phyloP scores from a whole-genome alignment of 2,888 invertebrate species.

The Abrostola triplasia region DNA sequence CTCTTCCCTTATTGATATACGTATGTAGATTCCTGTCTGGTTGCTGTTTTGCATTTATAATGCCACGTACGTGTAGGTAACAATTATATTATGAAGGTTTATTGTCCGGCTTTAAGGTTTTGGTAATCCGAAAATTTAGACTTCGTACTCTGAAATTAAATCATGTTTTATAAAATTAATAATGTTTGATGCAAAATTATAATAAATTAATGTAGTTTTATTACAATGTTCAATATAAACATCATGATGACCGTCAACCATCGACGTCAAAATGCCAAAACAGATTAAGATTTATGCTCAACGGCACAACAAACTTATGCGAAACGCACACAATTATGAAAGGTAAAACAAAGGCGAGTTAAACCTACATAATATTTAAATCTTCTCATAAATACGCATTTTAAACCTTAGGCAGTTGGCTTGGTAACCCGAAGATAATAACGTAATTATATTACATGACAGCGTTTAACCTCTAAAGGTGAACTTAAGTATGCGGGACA shows the following conservation, averaged over 20 bases:
- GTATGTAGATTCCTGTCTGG: not conserved
- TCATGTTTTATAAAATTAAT: too few relatives aligned
- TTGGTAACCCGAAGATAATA: slow-evolving; percentile 31
- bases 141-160: too few relatives aligned
- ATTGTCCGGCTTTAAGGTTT: not conserved
- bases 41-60: slow-evolving; percentile 1
- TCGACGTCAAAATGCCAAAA: too few relatives aligned
- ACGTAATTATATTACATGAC: slow-evolving; percentile 41
- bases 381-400: slow-evolving; percentile 7
- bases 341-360: slow-evolving; percentile 13
- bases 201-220: too few relatives aligned
- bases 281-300: too few relatives aligned
- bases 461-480: slow-evolving; percentile 43
- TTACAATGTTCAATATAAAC: too few relatives aligned
- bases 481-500: slow-evolving; percentile 43
- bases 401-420: slow-evolving; percentile 29
- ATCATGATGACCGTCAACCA: too few relatives aligned
- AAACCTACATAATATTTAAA: slow-evolving; percentile 19
- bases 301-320: not conserved
- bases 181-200: too few relatives aligned
- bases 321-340: slow-evolving; percentile 8
- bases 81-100: slow-evolving; percentile 1
- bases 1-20: slow-evolving; percentile 12
- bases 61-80: not conserved
- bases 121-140: not conserved